phyloP scores from a whole-genome alignment of 2,888 invertebrate species.

The Epinotia demarniana region DNA sequence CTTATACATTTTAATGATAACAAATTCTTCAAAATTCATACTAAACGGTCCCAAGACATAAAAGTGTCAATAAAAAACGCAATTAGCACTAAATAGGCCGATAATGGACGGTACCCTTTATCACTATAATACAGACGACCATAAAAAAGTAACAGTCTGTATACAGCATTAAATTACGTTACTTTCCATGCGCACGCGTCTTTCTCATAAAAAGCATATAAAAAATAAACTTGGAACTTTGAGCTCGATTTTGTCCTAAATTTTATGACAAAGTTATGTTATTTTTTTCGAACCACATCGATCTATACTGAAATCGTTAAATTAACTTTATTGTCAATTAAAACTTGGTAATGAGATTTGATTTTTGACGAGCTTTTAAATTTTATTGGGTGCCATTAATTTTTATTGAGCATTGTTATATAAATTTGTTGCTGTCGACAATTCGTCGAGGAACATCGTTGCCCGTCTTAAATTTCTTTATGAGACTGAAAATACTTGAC shows the following conservation, averaged over 20 bases:
- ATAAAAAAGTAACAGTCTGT: constrained; percentile 67
- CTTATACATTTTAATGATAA: constrained; percentile 29
- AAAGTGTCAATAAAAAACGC: constrained; percentile 62
- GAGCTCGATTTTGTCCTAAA: constrained; percentile 37
- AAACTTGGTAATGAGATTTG: constrained; percentile 61
- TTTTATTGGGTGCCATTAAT: constrained; percentile 48
- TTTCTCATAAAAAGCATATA: constrained; percentile 55
- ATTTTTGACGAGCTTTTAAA: constrained; percentile 54
- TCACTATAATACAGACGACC: constrained; percentile 59
- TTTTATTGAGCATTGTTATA: constrained; percentile 50
- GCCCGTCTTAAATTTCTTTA: constrained; percentile 16
- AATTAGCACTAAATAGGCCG: constrained; percentile 75
- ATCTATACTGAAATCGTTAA: constrained; percentile 56
- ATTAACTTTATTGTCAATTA: constrained; percentile 66
- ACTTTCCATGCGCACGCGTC: constrained; percentile 75
- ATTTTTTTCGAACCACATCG: constrained; percentile 41
- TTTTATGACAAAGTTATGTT: constrained; percentile 55
- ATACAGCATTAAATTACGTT: constrained; percentile 56
- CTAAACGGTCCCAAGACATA: constrained; percentile 33
- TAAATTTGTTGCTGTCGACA: constrained; percentile 46
- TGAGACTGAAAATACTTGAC: not conserved
- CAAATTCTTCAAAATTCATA: constrained; percentile 25
- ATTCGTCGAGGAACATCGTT: constrained; percentile 17
- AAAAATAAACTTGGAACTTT: constrained; percentile 47
- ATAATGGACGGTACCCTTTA: constrained; percentile 68